Evolutionary conservation across 1,140 invertebrate genomes (phyloP), one percentile per base, ranked within the genome.

Genomic region (Telenomus remus): DNA sequence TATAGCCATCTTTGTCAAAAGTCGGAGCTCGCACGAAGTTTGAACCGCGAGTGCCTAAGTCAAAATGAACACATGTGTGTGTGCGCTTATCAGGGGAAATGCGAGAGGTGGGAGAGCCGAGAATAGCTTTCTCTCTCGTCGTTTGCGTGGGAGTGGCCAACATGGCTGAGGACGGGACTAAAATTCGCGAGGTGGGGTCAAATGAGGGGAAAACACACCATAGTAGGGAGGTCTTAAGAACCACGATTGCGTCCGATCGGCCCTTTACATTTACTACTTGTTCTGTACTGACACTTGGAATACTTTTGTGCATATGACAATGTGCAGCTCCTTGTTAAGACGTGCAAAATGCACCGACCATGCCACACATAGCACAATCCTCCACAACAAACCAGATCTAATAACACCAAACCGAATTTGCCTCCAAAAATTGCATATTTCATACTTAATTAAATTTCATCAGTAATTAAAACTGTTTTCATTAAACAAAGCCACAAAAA

Each of bases 91-190:
- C 71, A 69, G 68, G 68, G 61, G 72, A 64, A 68, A 71, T 61
- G 39, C 46, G 2, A 75, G 49, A 51, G 63, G 79, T 63, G 53
- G 71, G 71, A 61, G 13, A 19, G 15, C 12, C 0, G 16, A 34
- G 27, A 16, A 14, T 4, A 16, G 37, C 19, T 44, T 39, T 16
- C 35, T 56, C 51, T 44, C 39, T 55, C 10, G 3, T 44, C n/a
- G 19, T 44, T 37, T 53, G 73, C 65, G 83, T 85, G 81, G 84
- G 84, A 79, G 78, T 84, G 84, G 83, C 84, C 82, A 86, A 85
- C 84, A 85, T 85, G 84, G 84, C 84, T 79, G 83, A 81, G 63
- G 79, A 79, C 79, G 80, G 80, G 77, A 76, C 83, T 78, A 80
- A 79, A 46, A 34, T 47, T 7, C 14, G 9, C 5, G 0, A 55